Conservation (phyloP, 2,113 vertebrate species). For the Phainopepla nitens region DNA sequence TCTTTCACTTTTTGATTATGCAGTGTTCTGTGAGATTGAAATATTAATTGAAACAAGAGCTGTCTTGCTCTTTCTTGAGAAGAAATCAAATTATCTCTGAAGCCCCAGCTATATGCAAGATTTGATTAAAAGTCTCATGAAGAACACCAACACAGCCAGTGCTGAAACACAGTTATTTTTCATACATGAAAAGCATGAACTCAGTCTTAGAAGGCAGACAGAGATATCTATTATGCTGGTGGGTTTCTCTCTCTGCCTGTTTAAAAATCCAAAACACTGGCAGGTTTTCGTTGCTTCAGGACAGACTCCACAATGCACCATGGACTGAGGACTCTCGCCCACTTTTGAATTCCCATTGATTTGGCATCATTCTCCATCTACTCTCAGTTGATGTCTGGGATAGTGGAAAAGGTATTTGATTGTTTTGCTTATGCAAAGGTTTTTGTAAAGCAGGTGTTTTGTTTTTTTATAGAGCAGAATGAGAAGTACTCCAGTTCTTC, state of each 20-base stretch:
- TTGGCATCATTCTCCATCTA: not conserved
- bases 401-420: not conserved
- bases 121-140: conserved; percentile 53
- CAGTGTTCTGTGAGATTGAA: conserved; percentile 30
- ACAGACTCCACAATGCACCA: not conserved
- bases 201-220: not conserved
- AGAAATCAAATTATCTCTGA: conserved; percentile 46
- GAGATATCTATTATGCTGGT: not conserved
- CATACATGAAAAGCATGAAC: not conserved
- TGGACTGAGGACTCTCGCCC: not conserved
- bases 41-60: conserved; percentile 65
- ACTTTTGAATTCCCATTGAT: not conserved
- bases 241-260: not conserved
- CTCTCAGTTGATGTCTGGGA: not conserved
- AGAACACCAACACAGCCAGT: conserved; percentile 2
- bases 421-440: not conserved
- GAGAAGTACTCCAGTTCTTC: not conserved
- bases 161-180: not conserved
- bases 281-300: not conserved
- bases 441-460: not conserved
- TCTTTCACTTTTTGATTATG: conserved; percentile 21
- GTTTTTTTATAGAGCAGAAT: not conserved
- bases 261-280: not conserved
- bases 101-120: not conserved
- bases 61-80: conserved; percentile 3